Conservation (phyloP, 2,113 vertebrate species). For the Pogonocichla stellata region DNA sequence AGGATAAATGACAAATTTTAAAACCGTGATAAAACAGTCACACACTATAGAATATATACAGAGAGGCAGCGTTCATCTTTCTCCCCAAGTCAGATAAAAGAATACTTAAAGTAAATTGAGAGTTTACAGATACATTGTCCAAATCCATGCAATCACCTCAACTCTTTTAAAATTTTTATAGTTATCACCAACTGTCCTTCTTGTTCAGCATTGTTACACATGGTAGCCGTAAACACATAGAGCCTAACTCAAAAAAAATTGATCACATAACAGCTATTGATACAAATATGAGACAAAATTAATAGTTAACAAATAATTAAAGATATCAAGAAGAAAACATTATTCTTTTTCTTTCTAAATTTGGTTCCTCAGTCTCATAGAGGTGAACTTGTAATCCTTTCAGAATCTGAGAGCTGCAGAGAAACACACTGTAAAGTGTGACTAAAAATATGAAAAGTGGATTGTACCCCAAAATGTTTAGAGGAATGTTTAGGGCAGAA, state of each 20-base stretch:
- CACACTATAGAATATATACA: not conserved
- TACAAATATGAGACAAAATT: not conserved
- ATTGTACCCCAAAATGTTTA: not conserved
- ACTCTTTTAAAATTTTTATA: not conserved
- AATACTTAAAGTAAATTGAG: not conserved
- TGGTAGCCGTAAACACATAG: fast-evolving
- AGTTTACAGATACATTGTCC: not conserved
- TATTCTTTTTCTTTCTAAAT: not conserved
- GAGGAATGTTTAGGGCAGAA: not conserved
- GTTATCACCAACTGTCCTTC: not conserved
- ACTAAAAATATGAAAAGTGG: not conserved
- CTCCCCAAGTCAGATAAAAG: not conserved
- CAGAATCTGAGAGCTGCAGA: not conserved
- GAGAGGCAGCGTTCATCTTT: not conserved
- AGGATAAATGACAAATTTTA: not conserved
- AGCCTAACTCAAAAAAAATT: not conserved
- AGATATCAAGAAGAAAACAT: not conserved
- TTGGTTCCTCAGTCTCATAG: not conserved
- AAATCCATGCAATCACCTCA: not conserved
- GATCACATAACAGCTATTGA: not conserved
- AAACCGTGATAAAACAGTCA: not conserved
- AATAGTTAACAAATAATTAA: not conserved
- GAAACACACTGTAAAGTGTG: not conserved
- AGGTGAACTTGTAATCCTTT: not conserved
- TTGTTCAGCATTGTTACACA: not conserved